Evolutionary conservation across 1,140 invertebrate genomes (phyloP), one percentile per base, ranked within the genome.

Genomic region (Eumaeus atala): DNA sequence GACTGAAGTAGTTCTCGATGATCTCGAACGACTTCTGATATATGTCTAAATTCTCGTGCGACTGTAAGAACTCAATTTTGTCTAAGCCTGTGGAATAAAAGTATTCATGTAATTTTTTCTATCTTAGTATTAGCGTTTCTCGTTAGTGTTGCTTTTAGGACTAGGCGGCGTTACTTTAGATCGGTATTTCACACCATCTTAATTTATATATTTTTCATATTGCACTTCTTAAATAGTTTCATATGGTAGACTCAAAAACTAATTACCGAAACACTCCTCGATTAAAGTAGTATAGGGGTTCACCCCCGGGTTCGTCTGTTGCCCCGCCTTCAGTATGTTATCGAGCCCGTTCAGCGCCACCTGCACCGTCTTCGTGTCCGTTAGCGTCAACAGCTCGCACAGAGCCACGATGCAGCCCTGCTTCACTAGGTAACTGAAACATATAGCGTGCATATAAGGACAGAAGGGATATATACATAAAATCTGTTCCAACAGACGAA

Each of bases 11-110:
- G 80, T 94, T 94, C 81, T 99, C 97, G 67, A 99, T 98, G 58
- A 99, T 96, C 74, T 97, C 95, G 76, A 97, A 97, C 12, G 97
- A 95, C 80, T 98, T 97, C 79, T 98, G 93, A 87, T 99, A 99
- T 56, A 99, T 97, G 50, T 98, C 95, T 75, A 95, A 92, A 75
- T 99, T 99, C 79, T 97, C 96, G 82, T 99, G 97, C 10, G 95
- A 96, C 87, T 99, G 98, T 6, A 99, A 89, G 82, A 95, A 97
- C 88, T 99, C 98, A 59, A 99, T 98, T 89, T 98, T 98, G 72
- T 99, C 97, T 70, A 99, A 88, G 70, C 97, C 97, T 96, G 67
- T 11, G 21, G 21, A 28, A 28, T 3, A 28, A n/a, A n/a, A n/a
- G n/a, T n/a, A n/a, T n/a, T n/a, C n/a, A n/a, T n/a, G n/a, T n/a